Evolutionary conservation across 2,797 vertebrate species (phyloP), one percentile per base, ranked within the genome.

Genomic region (Numenius phaeopus): DNA sequence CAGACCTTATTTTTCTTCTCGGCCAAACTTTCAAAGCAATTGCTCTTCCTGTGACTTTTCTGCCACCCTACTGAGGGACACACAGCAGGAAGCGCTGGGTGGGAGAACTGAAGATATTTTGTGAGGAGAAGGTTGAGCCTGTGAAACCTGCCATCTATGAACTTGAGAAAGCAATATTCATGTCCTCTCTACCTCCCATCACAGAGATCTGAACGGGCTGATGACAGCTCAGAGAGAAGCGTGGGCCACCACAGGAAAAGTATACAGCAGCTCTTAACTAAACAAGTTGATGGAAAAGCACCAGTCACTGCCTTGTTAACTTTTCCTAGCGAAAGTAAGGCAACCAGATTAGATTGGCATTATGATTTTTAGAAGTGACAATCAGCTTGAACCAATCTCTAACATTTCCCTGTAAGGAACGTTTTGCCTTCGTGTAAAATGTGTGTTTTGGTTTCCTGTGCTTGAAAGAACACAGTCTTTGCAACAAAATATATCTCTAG

Each of bases 141-240:
- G 61, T 75, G 83, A 86, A 93, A 88, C 40, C 44, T 75, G 76
- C 49, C 72, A 96, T 65, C 76, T 88, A 88, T 27, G 42, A 86
- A 83, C 58, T 32, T 75, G 49, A 64, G 87, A 91, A 96, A 64
- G 14, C 21, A 65, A 37, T 46, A 71, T 46, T 88, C 47, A 70
- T 66, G 61, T 72, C 54, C 24, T 52, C 57, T 44, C 29, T 78
- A 27, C 20, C 37, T 81, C 44, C 19, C 34, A 72, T 64, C 61
- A 81, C 20, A 78, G 64, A 81, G 52, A 81, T 67, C 44, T 75
- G 46, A 87, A 90, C 3, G 5, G 77, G 57, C 57, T 65, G 85
- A 76, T 65, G 62, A 86, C 72, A 96, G 72, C 77, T 94, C 80
- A 81, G 42, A 72, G 58, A 54, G 29, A 76, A 91, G 61, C 4